Percentiles rank a stretch among this genome's conserved stretches.
These are phyloP conservation scores for Ganaspis sp. DNA, from an alignment of 1,140 invertebrate species.

Conservation along the genomic window DNA sequence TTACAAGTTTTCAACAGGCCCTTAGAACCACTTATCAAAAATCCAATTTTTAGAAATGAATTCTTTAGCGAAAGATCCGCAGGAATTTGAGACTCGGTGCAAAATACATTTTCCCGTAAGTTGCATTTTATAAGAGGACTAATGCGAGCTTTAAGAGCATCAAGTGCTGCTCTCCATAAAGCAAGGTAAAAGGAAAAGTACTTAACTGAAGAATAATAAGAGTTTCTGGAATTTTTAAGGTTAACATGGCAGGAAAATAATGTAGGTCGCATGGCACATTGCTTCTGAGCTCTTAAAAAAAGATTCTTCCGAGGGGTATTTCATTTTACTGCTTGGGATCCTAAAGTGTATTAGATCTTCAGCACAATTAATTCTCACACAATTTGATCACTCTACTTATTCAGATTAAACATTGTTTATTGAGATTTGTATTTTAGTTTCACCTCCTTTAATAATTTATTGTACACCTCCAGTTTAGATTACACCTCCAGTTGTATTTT, in stretches of 20 bases:
- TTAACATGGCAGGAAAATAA: not conserved
- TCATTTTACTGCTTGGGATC: not conserved
- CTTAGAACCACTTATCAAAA: too few species aligned
- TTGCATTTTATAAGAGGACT: not conserved
- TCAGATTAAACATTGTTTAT: not conserved
- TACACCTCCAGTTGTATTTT: not conserved
- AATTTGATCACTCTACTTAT: not conserved
- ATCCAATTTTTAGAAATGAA: not conserved
- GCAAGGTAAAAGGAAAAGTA: not conserved
- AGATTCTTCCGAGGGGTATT: not conserved
- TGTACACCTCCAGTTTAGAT: not conserved
- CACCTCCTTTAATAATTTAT: not conserved
- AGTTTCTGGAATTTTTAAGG: not conserved
- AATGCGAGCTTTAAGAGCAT: not conserved
- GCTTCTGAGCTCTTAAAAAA: not conserved
- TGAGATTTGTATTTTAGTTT: not conserved
- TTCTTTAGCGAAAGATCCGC: not conserved
- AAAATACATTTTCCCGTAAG: not conserved
- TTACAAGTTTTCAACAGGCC: too few species aligned
- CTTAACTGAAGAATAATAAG: constrained; percentile 22
- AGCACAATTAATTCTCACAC: not conserved
- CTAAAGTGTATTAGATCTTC: too few species aligned
- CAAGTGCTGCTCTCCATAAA: constrained; percentile 10
- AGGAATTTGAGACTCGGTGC: not conserved
- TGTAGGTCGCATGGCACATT: constrained; percentile 4